Conservation (phyloP, 2,113 vertebrate species). For the Tragelaphus buxtoni region DNA sequence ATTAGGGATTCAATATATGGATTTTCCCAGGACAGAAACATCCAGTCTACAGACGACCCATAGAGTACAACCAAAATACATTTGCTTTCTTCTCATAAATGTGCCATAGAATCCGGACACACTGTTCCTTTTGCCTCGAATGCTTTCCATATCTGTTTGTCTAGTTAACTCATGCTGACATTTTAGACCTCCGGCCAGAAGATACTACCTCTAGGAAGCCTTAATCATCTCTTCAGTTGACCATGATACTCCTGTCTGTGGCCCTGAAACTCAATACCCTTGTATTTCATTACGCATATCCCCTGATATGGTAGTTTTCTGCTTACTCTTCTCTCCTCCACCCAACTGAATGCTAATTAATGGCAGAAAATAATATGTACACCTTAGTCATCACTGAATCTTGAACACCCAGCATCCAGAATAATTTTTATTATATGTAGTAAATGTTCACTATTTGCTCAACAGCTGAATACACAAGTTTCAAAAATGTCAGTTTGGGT, state of each 20-base stretch:
- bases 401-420: not conserved
- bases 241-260: not conserved
- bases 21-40: not conserved
- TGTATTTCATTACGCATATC: not conserved
- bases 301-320: not conserved
- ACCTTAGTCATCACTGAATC: not conserved
- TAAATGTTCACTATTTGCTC: not conserved
- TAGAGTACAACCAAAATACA: not conserved
- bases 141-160: not conserved
- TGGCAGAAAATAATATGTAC: not conserved
- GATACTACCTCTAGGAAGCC: not conserved
- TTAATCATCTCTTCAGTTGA: not conserved
- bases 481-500: not conserved
- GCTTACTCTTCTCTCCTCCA: not conserved
- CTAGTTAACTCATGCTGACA: not conserved
- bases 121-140: not conserved
- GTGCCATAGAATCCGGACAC: not conserved
- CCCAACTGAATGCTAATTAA: not conserved
- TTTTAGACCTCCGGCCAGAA: not conserved
- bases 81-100: not conserved
- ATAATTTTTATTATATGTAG: not conserved
- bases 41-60: not conserved
- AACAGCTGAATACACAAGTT: not conserved
- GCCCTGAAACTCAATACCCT: not conserved
- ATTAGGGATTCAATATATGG: not conserved